Evolutionary conservation across 2,888 invertebrate genomes (phyloP).

Genomic region (Drosophila mimica): DNA sequence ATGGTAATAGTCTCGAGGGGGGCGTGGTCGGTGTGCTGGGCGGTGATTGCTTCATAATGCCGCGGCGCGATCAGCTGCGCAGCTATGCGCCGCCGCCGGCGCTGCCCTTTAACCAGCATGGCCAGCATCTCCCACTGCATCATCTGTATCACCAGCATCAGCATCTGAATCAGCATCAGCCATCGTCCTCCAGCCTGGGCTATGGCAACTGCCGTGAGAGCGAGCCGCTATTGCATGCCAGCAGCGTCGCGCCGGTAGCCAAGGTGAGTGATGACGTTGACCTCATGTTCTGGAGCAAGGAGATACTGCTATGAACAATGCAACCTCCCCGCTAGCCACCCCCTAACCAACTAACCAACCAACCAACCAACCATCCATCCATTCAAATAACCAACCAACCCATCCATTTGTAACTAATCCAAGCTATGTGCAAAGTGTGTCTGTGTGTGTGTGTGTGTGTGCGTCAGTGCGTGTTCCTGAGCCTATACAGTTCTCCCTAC

Average conservation of each 20-base stretch:
- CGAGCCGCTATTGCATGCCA: conserved; percentile 85
- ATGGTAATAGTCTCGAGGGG: conserved; percentile 41
- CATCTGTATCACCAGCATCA: conserved; percentile 61
- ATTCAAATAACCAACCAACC: conserved; percentile 1
- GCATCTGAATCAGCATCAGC: conserved; percentile 54
- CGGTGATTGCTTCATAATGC: conserved; percentile 67
- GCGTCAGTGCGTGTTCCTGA: background rate
- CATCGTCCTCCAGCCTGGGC: conserved; percentile 77
- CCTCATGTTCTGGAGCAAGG: conserved; percentile 74
- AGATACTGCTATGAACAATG: conserved; percentile 71
- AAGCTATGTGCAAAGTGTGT: conserved; percentile 18
- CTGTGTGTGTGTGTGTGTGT: background rate
- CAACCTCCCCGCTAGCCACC: background rate
- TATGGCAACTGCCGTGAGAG: conserved; percentile 85
- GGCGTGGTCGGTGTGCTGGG: conserved; percentile 55
- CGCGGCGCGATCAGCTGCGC: conserved; percentile 65
- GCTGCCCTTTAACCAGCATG: conserved; percentile 70
- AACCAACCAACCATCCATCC: conserved; percentile 4
- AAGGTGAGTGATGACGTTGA: conserved; percentile 83
- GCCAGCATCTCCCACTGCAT: conserved; percentile 69
- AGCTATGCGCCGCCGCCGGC: conserved; percentile 62
- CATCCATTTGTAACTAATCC: conserved; percentile 47
- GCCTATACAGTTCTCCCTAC: background rate
- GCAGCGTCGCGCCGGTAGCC: conserved; percentile 83
- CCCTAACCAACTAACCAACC: background rate